These are phyloP conservation scores for Trinorchestia longiramus DNA, from an alignment of 1,140 invertebrate genomes.

Conservation along the genomic window DNA sequence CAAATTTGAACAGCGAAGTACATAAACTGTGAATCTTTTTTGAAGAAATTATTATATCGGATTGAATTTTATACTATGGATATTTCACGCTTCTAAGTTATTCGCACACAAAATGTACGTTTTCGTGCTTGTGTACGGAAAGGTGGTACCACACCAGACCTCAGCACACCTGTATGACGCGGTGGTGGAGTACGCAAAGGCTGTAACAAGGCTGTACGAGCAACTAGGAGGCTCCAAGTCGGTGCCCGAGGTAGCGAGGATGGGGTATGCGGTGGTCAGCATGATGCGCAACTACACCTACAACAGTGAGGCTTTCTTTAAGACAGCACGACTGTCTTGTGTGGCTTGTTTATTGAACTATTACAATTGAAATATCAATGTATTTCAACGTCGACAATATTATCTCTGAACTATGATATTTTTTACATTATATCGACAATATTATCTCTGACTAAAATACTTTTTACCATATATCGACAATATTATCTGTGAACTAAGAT, in stretches of 20 bases:
- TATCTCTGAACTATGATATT: too few species aligned
- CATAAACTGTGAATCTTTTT: background rate
- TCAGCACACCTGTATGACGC: constrained; percentile 49
- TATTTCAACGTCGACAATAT: too few species aligned
- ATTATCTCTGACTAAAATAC: too few species aligned
- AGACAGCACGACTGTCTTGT: too few species aligned
- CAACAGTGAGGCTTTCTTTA: constrained; percentile 14
- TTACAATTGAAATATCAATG: too few species aligned
- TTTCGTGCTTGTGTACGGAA: background rate
- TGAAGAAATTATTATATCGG: background rate
- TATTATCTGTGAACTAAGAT: too few species aligned
- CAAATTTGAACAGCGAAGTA: background rate
- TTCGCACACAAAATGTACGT: background rate
- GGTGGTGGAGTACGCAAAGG: constrained; percentile 53
- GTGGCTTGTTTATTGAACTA: too few species aligned
- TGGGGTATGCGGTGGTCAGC: background rate
- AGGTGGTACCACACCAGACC: constrained; percentile 34
- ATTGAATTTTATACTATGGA: background rate
- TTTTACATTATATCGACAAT: too few species aligned
- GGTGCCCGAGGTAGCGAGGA: background rate
- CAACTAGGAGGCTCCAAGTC: background rate
- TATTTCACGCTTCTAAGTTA: background rate
- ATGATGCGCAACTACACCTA: constrained; percentile 47
- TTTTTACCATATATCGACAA: too few species aligned
- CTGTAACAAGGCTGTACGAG: constrained; percentile 18